Conservation (phyloP, 2,888 invertebrate genomes). For the Acanthosepion esculentum region DNA sequence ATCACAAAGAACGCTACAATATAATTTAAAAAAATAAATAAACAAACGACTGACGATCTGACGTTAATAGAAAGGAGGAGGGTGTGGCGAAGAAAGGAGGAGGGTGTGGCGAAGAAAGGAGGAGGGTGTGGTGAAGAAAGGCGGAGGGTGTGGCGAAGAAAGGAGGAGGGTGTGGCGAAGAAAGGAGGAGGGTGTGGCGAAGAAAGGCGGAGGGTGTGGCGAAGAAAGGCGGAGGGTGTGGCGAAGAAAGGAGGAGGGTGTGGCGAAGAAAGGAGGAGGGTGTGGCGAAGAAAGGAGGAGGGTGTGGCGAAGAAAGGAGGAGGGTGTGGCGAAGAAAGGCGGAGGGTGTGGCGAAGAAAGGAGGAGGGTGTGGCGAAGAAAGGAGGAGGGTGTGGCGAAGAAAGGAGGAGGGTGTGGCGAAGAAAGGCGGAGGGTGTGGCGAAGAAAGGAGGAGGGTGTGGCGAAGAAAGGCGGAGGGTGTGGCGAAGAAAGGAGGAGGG, state of each 20-base stretch:
- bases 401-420: not conserved
- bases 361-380: not conserved
- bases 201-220: not conserved
- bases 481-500: not conserved
- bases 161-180: not conserved
- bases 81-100: not conserved
- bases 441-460: not conserved
- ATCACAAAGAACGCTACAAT: too few species aligned
- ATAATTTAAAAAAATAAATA: too few species aligned
- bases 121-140: not conserved
- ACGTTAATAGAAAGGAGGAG: too few species aligned
- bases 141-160: not conserved
- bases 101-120: not conserved
- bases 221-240: not conserved
- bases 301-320: not conserved
- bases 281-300: not conserved
- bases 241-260: not conserved
- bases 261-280: not conserved
- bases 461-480: not conserved
- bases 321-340: not conserved
- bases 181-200: not conserved
- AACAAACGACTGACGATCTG: too few species aligned
- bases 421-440: not conserved
- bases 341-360: not conserved
- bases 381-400: not conserved